These are phyloP conservation scores for Mesitornis unicolor DNA, from an alignment of 2,113 vertebrate genomes.

Conservation along the genomic window DNA sequence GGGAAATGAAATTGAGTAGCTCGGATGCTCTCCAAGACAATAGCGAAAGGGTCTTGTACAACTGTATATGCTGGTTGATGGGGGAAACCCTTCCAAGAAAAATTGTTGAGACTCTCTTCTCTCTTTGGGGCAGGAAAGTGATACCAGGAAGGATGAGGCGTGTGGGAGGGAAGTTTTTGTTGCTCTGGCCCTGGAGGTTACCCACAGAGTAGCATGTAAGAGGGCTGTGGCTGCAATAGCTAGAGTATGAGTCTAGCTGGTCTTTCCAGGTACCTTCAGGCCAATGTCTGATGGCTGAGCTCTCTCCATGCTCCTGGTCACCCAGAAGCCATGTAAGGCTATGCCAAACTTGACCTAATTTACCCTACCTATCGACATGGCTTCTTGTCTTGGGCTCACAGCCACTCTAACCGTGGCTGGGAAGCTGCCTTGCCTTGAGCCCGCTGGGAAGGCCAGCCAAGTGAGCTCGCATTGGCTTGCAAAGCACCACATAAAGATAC, in stretches of 20 bases:
- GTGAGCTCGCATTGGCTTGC: background rate
- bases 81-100: background rate
- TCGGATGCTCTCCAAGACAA: background rate
- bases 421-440: background rate
- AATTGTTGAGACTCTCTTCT: background rate
- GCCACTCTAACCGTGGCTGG: background rate
- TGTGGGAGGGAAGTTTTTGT: background rate
- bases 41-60: background rate
- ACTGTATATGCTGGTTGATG: background rate
- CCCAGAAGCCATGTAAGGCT: background rate
- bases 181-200: background rate
- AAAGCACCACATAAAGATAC: background rate
- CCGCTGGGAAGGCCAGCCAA: background rate
- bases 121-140: background rate
- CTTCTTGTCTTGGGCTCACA: background rate
- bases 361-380: background rate
- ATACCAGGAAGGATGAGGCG: background rate
- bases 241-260: background rate
- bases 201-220: accelerated
- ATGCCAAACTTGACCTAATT: background rate
- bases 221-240: background rate
- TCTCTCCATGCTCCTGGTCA: background rate
- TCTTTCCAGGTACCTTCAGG: background rate
- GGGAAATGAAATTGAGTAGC: background rate
- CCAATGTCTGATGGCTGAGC: accelerated